Evolutionary conservation across 2,797 vertebrate genomes (phyloP).

Genomic region (Enteromius treurensis): DNA sequence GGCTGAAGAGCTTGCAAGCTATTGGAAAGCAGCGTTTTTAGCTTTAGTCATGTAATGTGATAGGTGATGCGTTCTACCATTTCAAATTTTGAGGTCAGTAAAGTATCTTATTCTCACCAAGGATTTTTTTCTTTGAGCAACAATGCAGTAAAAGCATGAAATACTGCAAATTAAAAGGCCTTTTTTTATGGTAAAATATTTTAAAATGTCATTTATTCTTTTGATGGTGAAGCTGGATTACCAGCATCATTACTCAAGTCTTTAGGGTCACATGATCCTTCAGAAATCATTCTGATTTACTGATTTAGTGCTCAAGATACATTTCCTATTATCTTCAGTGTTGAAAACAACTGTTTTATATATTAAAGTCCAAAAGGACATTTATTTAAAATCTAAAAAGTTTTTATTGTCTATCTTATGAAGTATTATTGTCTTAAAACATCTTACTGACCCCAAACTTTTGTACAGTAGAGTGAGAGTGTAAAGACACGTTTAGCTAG

Average conservation of each 20-base stretch:
- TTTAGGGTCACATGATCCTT: background rate
- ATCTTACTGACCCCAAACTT: background rate
- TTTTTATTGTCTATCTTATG: background rate
- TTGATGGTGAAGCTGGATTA: background rate
- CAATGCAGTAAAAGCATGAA: background rate
- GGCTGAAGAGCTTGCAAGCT: background rate
- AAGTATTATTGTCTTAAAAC: background rate
- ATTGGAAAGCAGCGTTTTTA: background rate
- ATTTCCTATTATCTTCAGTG: background rate
- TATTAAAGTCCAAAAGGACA: background rate
- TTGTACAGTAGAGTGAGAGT: background rate
- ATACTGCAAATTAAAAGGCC: background rate
- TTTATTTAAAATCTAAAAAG: background rate
- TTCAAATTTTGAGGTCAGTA: background rate
- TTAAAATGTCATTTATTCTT: background rate
- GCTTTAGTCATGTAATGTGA: background rate
- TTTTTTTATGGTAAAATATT: background rate
- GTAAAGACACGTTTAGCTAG: background rate
- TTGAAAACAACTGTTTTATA: background rate
- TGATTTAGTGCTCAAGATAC: background rate
- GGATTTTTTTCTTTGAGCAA: background rate
- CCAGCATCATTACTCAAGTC: background rate
- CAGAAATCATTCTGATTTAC: background rate
- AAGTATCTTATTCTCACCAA: background rate
- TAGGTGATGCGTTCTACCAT: background rate